These are phyloP conservation scores for Brachylomia viminalis DNA, from an alignment of 2,888 invertebrate genomes.

Conservation along the genomic window DNA sequence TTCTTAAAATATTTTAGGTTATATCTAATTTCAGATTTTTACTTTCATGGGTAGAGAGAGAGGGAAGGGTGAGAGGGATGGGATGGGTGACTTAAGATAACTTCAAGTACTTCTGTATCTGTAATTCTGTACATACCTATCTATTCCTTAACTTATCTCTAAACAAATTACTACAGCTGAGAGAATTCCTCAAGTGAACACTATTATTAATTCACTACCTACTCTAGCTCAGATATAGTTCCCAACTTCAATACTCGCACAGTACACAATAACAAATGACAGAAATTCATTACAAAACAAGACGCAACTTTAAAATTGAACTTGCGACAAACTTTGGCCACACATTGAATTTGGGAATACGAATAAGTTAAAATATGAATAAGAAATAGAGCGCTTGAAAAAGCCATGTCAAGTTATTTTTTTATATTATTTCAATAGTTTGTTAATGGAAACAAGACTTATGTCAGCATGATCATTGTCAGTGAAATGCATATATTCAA, in stretches of 20 bases:
- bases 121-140: neutral
- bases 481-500: too few relatives aligned
- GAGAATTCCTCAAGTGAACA: neutral
- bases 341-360: constrained; percentile 49
- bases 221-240: neutral
- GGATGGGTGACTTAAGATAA: neutral
- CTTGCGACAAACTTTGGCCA: constrained; percentile 40
- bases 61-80: too few relatives aligned
- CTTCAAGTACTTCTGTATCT: neutral
- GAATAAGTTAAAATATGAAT: constrained; percentile 5
- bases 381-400: constrained; percentile 13
- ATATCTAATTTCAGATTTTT: too few relatives aligned
- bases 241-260: neutral
- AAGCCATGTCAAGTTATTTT: neutral
- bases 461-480: too few relatives aligned
- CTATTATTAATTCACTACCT: neutral
- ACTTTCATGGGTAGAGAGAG: too few relatives aligned
- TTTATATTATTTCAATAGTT: too few relatives aligned
- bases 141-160: neutral
- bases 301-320: constrained; percentile 58
- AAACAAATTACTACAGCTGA: neutral
- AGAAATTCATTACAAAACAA: constrained; percentile 55
- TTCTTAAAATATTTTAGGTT: too few relatives aligned
- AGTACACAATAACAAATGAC: constrained; percentile 23
- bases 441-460: too few relatives aligned